Percentiles rank a stretch among this genome's conserved stretches.
Conservation (phyloP, 2,113 vertebrate genomes). For the Chionis minor region DNA sequence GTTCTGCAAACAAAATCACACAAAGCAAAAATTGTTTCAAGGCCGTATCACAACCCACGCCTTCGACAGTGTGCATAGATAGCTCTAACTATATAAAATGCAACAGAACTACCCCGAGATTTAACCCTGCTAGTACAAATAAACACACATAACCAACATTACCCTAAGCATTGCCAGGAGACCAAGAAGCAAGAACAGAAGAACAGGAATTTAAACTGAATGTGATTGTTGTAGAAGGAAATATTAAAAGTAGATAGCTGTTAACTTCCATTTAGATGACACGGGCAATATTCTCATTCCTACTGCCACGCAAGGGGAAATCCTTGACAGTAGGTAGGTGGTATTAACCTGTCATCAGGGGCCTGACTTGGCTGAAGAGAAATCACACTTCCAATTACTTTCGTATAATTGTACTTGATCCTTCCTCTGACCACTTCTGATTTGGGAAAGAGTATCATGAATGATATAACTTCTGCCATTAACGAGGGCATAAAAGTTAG, state of each 20-base stretch:
- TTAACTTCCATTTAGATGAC: not conserved
- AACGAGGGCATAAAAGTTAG: not conserved
- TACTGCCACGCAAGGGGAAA: not conserved
- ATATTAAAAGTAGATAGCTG: not conserved
- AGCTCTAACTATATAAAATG: not conserved
- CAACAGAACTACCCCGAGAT: not conserved
- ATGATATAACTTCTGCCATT: not conserved
- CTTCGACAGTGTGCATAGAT: not conserved
- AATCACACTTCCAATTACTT: not conserved
- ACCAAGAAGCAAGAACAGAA: not conserved
- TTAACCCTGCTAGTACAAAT: not conserved
- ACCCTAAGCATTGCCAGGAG: not conserved
- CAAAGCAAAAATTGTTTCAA: not conserved
- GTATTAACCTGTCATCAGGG: not conserved
- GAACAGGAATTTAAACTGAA: not conserved
- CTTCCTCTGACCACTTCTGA: not conserved
- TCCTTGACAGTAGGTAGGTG: not conserved
- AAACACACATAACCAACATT: not conserved
- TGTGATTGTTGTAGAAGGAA: not conserved
- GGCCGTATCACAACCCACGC: not conserved
- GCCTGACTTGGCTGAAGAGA: not conserved
- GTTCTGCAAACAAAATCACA: not conserved
- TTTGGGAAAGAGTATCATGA: not conserved
- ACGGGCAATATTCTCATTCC: not conserved
- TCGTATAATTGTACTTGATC: not conserved